Percentiles rank a stretch among this genome's conserved stretches.
These are phyloP conservation scores for Thymelicus acteon DNA, from an alignment of 2,888 invertebrate species.

Conservation along the genomic window DNA sequence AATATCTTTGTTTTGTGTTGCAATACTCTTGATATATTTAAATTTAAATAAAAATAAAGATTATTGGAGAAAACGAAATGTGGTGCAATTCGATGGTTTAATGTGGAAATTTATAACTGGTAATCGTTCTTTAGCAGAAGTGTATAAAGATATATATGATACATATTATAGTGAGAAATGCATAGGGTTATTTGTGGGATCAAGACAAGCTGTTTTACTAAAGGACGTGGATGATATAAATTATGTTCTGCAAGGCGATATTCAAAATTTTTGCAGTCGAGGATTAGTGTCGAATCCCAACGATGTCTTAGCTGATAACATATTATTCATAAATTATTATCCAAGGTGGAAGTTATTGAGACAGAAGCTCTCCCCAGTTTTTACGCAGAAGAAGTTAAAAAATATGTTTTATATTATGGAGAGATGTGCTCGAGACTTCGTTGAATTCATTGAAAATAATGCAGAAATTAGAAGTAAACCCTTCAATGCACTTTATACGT, in stretches of 20 bases:
- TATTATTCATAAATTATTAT: constrained; percentile 62
- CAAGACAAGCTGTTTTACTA: constrained; percentile 56
- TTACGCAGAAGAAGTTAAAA: constrained; percentile 66
- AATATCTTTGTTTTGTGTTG: constrained; percentile 44
- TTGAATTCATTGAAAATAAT: constrained; percentile 51
- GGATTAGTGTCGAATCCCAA: constrained; percentile 57
- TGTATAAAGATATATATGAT: constrained; percentile 60
- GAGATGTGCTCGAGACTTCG: constrained; percentile 62
- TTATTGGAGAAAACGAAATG: constrained; percentile 63
- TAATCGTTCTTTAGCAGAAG: constrained; percentile 58
- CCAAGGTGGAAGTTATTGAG: constrained; percentile 66
- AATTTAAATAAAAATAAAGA: constrained; percentile 46
- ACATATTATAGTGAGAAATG: constrained; percentile 49
- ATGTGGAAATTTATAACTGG: constrained; percentile 56
- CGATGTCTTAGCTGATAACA: constrained; percentile 61
- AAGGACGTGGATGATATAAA: constrained; percentile 62
- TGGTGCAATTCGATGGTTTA: constrained; percentile 53
- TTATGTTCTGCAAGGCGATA: constrained; percentile 59
- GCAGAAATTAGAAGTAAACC: constrained; percentile 50
- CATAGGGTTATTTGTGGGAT: constrained; percentile 57
- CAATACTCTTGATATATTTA: constrained; percentile 43
- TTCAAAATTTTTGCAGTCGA: constrained; percentile 61
- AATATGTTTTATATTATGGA: constrained; percentile 71
- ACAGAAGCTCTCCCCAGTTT: constrained; percentile 68
- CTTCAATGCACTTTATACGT: constrained; percentile 59